Evolutionary conservation across 1,140 invertebrate genomes (phyloP), one percentile per base, ranked within the genome.

Genomic region (Zaprionus nigranus): DNA sequence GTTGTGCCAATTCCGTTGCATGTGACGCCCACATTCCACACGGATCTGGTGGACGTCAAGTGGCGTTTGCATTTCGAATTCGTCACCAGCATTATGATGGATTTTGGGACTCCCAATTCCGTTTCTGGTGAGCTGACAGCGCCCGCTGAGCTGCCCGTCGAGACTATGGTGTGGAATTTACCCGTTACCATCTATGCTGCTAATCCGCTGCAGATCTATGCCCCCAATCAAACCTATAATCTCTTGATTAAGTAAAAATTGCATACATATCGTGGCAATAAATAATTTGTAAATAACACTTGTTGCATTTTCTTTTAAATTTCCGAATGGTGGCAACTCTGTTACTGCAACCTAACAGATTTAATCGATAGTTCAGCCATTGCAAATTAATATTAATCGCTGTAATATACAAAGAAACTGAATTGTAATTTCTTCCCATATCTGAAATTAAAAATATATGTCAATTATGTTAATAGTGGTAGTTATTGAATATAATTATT

Each of bases 31-130:
- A 96, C 97, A 28, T 99, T 99, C 93, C 95, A 95, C 12, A 98
- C 97, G 6, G 90, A 90, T 94, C 81, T 95, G 95, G 97, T 99
- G 0, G 96, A 95, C 56, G 94, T 99, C 56, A 96, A 96, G 92
- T 99, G 98, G 98, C 94, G 97, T 63, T 93, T 99, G 22, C 98
- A 99, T 93, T 99, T 99, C 94, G 98, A 99, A 93, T 99, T 99
- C 94, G 98, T 99, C 0, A 99, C 97, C 3, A 94, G 90, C 92
- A 85, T 95, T 86, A 93, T 94, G 46, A 92, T 95, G 73, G 94
- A 94, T 59, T 91, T 90, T 68, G 91, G 81, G 3, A 78, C 38
- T 5, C 83, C 79, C 0, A 93, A 91, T 93, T 93, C 82, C 79
- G 94, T 28, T 79, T 94, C 93, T 30, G 91, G 90, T 0, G 95